A percentile compares a stretch with the other conserved stretches of the same genome.
Evolutionary conservation across 2,888 invertebrate genomes (phyloP).

Genomic region (Melanostoma mellinum): DNA sequence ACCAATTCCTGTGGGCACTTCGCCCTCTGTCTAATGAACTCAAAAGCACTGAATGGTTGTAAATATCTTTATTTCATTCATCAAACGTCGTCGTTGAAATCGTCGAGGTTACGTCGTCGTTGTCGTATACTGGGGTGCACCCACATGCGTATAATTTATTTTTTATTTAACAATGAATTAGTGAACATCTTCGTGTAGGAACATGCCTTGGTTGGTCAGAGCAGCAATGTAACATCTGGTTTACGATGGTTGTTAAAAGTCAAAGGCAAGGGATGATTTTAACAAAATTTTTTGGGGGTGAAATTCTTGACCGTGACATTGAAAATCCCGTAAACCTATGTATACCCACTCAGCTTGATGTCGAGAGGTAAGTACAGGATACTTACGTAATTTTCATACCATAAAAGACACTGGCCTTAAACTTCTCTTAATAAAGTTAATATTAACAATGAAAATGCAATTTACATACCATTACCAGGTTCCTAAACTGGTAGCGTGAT

Average conservation of each 20-base stretch:
- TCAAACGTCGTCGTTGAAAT: constrained; percentile 3
- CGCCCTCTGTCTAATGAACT: constrained; percentile 33
- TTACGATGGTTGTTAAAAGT: not conserved
- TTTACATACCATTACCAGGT: constrained; percentile 41
- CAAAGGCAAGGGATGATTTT: not conserved
- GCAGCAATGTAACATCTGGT: constrained; percentile 45
- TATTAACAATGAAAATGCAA: constrained; percentile 18
- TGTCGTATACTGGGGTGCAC: constrained; percentile 32
- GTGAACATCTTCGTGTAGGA: constrained; percentile 18
- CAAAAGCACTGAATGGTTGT: constrained; percentile 40
- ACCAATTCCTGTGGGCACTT: constrained; percentile 52
- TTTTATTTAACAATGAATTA: constrained; percentile 19
- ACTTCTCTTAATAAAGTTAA: constrained; percentile 24
- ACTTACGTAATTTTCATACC: constrained; percentile 13
- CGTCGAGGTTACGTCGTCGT: not conserved
- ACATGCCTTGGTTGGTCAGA: constrained; percentile 11
- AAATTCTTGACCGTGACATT: constrained; percentile 57
- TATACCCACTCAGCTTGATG: constrained; percentile 15
- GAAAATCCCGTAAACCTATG: constrained; percentile 32
- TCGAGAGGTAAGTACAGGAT: not conserved
- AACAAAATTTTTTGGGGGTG: constrained; percentile 2
- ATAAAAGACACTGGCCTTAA: constrained; percentile 20
- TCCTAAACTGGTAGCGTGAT: constrained; percentile 24
- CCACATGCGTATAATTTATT: constrained; percentile 19
- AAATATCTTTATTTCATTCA: constrained; percentile 42